phyloP scores from a whole-genome alignment of 1,140 invertebrate genomes.

The Coptotermes formosanus region DNA sequence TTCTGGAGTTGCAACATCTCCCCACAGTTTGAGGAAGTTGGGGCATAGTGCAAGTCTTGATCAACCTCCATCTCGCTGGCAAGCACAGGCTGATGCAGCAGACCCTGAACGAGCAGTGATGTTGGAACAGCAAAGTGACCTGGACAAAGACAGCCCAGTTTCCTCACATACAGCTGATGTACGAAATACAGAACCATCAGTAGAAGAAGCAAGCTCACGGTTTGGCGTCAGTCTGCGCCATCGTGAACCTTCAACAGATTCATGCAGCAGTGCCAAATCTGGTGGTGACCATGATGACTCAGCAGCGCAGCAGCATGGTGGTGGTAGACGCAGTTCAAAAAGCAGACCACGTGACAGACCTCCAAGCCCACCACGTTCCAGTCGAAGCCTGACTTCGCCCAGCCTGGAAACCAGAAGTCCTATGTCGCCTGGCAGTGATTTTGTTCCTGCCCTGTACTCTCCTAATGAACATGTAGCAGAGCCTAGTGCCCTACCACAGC shows the following conservation, averaged over 20 bases:
- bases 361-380: constrained; percentile 21
- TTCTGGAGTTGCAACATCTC: constrained; percentile 33
- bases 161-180: constrained; percentile 49
- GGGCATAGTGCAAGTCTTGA: constrained; percentile 33
- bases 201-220: constrained; percentile 66
- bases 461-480: neutral
- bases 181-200: constrained; percentile 62
- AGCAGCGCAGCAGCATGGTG: constrained; percentile 31
- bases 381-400: neutral
- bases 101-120: constrained; percentile 42
- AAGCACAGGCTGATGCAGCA: constrained; percentile 37
- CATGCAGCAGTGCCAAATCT: constrained; percentile 54
- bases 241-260: constrained; percentile 61
- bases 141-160: constrained; percentile 45
- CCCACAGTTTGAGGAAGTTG: constrained; percentile 34
- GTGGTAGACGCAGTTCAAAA: constrained; percentile 41
- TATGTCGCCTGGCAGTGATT: constrained; percentile 20
- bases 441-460: neutral
- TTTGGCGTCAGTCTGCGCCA: constrained; percentile 71
- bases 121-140: constrained; percentile 41
- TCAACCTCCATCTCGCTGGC: constrained; percentile 19
- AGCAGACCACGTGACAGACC: constrained; percentile 39
- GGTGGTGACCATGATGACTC: constrained; percentile 17
- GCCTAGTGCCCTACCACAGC: neutral
- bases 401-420: constrained; percentile 9